Evolutionary conservation across 92 coral and sea anemone species (phyloP).

Genomic region (Virgularia gustaviana): DNA sequence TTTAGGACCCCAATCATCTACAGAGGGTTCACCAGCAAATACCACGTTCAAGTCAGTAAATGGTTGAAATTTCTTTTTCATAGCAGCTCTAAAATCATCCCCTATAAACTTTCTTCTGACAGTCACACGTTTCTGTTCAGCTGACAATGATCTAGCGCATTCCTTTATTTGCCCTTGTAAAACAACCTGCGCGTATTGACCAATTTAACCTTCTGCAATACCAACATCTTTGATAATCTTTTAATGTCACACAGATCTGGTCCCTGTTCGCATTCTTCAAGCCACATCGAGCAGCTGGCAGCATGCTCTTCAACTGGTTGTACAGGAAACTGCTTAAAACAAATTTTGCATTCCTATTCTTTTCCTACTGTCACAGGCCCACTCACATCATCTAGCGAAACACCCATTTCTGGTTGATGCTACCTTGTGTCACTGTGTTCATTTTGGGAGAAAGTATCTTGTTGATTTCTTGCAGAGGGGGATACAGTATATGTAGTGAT

Average conservation of each 20-base stretch:
- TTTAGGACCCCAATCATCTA: constrained; percentile 19
- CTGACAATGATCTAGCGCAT: neutral
- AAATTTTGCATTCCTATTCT: neutral
- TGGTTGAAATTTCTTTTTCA: neutral
- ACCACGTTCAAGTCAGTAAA: constrained; percentile 14
- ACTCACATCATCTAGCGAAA: neutral
- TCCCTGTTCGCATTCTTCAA: constrained; percentile 7
- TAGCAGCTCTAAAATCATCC: constrained; percentile 16
- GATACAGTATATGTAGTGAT: too few species aligned
- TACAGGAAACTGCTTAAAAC: constrained; percentile 5
- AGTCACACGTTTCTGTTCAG: neutral
- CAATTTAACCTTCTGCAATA: neutral
- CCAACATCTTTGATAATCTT: neutral
- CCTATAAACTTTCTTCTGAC: neutral
- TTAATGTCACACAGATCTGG: neutral
- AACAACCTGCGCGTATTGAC: neutral
- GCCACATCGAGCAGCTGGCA: constrained; percentile 56
- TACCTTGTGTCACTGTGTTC: neutral
- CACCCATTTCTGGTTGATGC: neutral
- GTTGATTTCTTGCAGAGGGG: too few species aligned
- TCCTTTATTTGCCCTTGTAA: neutral
- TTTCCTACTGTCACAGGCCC: neutral
- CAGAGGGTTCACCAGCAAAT: constrained; percentile 13
- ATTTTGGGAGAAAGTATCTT: neutral
- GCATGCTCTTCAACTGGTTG: constrained; percentile 60